phyloP scores from a whole-genome alignment of 1,140 invertebrate genomes.

The Anoplophora glabripennis region DNA sequence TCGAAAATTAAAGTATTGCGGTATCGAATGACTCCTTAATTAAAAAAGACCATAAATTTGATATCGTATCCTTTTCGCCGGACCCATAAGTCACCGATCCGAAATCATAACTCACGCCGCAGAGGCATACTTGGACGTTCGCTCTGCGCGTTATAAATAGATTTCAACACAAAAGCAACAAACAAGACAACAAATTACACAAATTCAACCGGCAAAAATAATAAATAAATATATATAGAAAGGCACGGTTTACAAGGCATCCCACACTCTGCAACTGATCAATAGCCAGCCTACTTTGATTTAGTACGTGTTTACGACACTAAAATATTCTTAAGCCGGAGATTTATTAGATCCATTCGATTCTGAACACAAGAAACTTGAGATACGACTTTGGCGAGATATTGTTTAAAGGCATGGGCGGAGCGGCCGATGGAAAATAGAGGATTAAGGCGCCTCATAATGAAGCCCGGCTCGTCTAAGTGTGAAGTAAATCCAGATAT shows the following conservation, averaged over 20 bases:
- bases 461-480: too few species aligned
- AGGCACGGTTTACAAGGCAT: conserved; percentile 8
- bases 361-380: conserved; percentile 17
- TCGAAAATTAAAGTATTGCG: too few species aligned
- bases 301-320: conserved; percentile 29
- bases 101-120: too few species aligned
- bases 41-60: too few species aligned
- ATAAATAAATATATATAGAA: conserved; percentile 15
- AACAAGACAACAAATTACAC: conserved; percentile 4
- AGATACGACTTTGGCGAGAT: conserved; percentile 16
- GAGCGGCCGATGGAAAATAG: neutral
- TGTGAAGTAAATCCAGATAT: too few species aligned
- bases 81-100: too few species aligned
- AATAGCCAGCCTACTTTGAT: conserved; percentile 28
- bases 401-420: conserved; percentile 11
- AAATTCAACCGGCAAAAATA: conserved; percentile 11
- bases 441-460: too few species aligned
- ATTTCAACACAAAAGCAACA: too few species aligned
- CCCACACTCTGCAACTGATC: conserved; percentile 24
- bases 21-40: too few species aligned
- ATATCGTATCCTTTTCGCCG: too few species aligned
- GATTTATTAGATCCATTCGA: conserved; percentile 29
- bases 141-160: too few species aligned
- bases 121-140: too few species aligned
- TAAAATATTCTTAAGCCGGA: conserved; percentile 25